Evolutionary conservation across 2,888 invertebrate species (phyloP), one percentile per base, ranked within the genome.

Genomic region (Leptinotarsa rubiginosa): DNA sequence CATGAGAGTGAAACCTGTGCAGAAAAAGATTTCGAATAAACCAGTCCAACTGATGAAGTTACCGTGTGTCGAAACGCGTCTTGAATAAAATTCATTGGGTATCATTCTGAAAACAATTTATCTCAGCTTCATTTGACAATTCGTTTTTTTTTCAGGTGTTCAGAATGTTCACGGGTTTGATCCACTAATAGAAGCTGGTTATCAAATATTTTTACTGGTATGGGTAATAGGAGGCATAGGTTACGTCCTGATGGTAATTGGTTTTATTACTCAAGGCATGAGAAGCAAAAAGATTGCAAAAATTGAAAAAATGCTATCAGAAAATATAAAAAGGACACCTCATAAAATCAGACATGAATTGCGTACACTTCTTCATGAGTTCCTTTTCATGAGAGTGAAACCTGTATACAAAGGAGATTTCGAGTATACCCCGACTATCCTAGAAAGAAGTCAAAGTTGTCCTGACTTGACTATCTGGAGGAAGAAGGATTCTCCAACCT

Each of bases 141-240:
- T 64, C 50, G 41, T 75, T 76, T 78, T 76, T 75, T 72, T 70
- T 79, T 59, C 70, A 86, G 86, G 86, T 72, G 81, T 81, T 1
- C 70, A 81, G 5, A 83, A 85, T 73, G 86, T 86, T 65, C 87
- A 86, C 64, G 91, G 90, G 76, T 93, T 93, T 54, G 91, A 90
- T 73, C 92, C 92, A 15, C 81, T 89, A 3, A 93, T 92, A 84
- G 92, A 92, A 84, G 89, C 91, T 77, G 88, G 93, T 3, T 97
- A 97, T 88, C 93, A 96, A 87, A 91, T 94, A 75, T 94, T 95
- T 81, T 90, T 97, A 0, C 92, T 97, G 49, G 87, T 94, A 41
- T 97, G 97, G 97, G 95, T 97, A 70, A 95, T 96, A 75, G 96
- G 96, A 83, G 97, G 97, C 0, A 90, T 97, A 77, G 97, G 97